These are phyloP conservation scores for Varecia variegata DNA, from an alignment of 2,797 vertebrate genomes.

Conservation along the genomic window DNA sequence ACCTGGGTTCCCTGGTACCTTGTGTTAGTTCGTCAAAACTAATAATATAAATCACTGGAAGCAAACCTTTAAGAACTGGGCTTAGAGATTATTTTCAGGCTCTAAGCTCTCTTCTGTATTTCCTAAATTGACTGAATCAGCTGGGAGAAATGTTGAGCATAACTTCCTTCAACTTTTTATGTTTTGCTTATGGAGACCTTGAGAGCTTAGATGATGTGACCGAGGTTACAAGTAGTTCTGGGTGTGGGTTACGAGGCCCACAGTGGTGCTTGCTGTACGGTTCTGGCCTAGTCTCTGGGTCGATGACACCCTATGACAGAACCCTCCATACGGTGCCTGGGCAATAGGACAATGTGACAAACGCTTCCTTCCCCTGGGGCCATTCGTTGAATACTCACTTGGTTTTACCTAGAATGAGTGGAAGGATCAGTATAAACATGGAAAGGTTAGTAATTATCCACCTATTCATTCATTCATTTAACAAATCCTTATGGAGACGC, in stretches of 20 bases:
- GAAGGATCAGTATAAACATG: background rate
- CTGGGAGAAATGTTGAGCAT: background rate
- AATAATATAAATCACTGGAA: conserved; percentile 32
- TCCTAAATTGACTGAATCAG: background rate
- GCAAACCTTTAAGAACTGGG: background rate
- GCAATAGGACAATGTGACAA: background rate
- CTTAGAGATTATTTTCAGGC: background rate
- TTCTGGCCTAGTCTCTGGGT: background rate
- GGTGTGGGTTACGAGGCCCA: background rate
- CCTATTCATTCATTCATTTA: background rate
- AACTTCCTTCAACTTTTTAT: background rate
- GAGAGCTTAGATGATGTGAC: background rate
- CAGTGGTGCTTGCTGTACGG: accelerated
- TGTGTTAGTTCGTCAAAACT: conserved; percentile 11
- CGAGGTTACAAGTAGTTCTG: background rate
- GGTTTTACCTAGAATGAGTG: background rate
- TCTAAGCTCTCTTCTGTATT: background rate
- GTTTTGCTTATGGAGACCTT: background rate
- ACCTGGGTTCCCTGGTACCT: background rate
- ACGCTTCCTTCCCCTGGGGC: background rate
- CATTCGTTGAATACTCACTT: background rate
- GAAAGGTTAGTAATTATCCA: background rate
- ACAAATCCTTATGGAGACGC: background rate
- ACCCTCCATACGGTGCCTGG: background rate
- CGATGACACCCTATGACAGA: background rate